Evolutionary conservation across 53 echinoderm and acorn worm genomes (phyloP).

Genomic region (Patiria pectinifera): DNA sequence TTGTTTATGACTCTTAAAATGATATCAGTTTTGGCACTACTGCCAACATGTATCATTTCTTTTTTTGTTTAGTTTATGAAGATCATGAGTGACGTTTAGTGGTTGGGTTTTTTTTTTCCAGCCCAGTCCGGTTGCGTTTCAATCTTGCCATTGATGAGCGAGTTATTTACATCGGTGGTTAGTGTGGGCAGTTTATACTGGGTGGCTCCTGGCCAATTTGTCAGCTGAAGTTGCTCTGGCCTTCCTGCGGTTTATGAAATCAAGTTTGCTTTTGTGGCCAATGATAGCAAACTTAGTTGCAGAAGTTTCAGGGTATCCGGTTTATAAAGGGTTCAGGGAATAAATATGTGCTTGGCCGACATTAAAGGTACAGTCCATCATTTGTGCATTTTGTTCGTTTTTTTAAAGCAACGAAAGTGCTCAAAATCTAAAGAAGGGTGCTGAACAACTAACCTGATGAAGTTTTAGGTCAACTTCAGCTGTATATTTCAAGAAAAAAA

Average conservation of each 20-base stretch:
- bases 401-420: too few species aligned
- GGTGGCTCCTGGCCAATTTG: constrained; percentile 33
- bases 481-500: too few species aligned
- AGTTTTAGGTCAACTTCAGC: too few species aligned
- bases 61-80: not conserved
- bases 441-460: too few species aligned
- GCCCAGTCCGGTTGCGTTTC: not conserved
- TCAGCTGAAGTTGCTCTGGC: constrained; percentile 3
- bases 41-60: not conserved
- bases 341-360: too few species aligned
- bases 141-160: not conserved
- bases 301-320: not conserved
- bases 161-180: constrained; percentile 32
- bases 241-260: not conserved
- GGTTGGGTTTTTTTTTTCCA: not conserved
- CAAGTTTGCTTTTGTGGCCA: not conserved
- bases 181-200: constrained; percentile 17
- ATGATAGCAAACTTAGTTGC: not conserved
- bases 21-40: not conserved
- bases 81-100: not conserved
- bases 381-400: too few species aligned
- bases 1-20: too few species aligned
- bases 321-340: too few species aligned
- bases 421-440: too few species aligned
- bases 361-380: too few species aligned